Conservation (phyloP, 1,140 invertebrate species). For the Coptotermes formosanus region DNA sequence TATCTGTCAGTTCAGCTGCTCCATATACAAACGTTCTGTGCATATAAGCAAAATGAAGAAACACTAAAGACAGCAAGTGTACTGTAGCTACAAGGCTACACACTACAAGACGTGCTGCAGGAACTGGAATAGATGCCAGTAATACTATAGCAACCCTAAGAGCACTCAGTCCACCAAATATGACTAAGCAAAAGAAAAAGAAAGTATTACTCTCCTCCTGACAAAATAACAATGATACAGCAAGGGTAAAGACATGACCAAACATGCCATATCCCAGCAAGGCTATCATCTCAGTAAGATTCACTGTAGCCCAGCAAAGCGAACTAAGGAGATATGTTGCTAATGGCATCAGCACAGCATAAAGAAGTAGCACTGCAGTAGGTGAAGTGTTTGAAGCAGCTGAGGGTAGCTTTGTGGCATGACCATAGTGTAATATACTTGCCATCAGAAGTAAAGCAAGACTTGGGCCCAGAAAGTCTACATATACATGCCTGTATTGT, state of each 20-base stretch:
- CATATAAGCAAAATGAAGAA: slow-evolving; percentile 53
- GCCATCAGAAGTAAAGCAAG: slow-evolving; percentile 45
- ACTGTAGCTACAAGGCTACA: slow-evolving; percentile 47
- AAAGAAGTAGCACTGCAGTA: slow-evolving; percentile 41
- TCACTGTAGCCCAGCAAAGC: slow-evolving; percentile 43
- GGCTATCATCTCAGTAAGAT: slow-evolving; percentile 45
- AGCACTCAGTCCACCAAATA: slow-evolving; percentile 50
- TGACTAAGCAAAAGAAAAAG: slow-evolving; percentile 47
- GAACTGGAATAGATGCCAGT: slow-evolving; percentile 47
- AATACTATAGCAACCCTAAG: slow-evolving; percentile 48
- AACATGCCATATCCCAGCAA: slow-evolving; percentile 52
- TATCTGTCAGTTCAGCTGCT: slow-evolving; percentile 7
- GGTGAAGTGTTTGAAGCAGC: slow-evolving; percentile 41
- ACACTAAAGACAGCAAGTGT: slow-evolving; percentile 51
- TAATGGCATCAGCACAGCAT: slow-evolving; percentile 43
- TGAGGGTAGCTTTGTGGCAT: slow-evolving; percentile 42
- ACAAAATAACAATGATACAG: slow-evolving; percentile 45
- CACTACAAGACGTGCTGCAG: slow-evolving; percentile 49
- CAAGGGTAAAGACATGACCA: slow-evolving; percentile 50
- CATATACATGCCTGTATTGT: slow-evolving; percentile 44
- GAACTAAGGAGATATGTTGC: slow-evolving; percentile 43
- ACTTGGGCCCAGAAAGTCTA: slow-evolving; percentile 49
- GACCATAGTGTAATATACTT: slow-evolving; percentile 45
- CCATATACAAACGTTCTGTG: slow-evolving; percentile 43
- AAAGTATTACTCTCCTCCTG: slow-evolving; percentile 46